Conservation (phyloP, 2,797 vertebrate species). For the Chrysocyon brachyurus region DNA sequence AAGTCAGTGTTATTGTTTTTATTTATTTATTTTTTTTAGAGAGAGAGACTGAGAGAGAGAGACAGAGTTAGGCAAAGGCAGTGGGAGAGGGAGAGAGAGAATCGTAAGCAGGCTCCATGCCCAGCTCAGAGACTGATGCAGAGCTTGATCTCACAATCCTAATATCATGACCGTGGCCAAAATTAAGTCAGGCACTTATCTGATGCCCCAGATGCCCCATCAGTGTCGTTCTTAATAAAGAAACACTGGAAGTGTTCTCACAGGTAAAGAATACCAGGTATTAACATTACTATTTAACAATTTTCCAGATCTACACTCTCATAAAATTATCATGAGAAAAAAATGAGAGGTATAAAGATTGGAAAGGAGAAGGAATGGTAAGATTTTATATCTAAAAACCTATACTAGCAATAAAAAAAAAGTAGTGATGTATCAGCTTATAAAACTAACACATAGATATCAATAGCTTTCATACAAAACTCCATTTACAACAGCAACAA, state of each 20-base stretch:
- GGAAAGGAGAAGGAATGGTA: conserved; percentile 32
- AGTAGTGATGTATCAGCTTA: conserved; percentile 23
- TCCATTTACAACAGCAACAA: conserved; percentile 53
- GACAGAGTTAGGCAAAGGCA: rapidly evolving
- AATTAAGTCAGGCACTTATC: neutral
- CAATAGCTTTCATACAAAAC: conserved; percentile 39
- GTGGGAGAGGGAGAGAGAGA: neutral
- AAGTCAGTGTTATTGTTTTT: neutral
- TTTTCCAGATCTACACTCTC: conserved; percentile 2
- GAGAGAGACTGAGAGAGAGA: neutral
- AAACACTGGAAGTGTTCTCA: neutral
- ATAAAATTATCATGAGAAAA: conserved; percentile 45
- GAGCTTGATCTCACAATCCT: neutral
- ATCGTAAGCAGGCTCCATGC: neutral
- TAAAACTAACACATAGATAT: conserved; percentile 59
- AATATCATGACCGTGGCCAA: neutral
- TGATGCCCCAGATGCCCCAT: neutral
- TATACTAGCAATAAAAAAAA: conserved; percentile 39
- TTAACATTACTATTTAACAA: conserved; percentile 47
- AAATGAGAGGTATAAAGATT: conserved; percentile 11
- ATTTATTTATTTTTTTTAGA: neutral
- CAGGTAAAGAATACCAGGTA: neutral
- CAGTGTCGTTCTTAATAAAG: neutral
- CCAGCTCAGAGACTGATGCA: neutral
- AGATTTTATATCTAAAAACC: conserved; percentile 42